phyloP scores from a whole-genome alignment of 2,888 invertebrate genomes.

The Drosophila suboccidentalis region DNA sequence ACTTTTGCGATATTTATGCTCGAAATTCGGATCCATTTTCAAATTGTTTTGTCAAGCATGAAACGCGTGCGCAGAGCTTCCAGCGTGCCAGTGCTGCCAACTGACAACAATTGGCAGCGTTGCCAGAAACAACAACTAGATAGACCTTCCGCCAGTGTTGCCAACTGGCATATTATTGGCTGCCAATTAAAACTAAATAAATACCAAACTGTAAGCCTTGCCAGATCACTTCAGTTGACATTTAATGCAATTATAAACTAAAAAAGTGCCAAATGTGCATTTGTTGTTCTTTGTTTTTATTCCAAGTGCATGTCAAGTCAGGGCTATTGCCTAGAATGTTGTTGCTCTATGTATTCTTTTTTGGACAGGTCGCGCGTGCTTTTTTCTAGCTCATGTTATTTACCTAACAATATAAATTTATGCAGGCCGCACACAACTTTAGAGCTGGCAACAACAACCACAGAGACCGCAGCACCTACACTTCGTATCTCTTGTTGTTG shows the following conservation, averaged over 20 bases:
- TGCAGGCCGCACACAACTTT: constrained; percentile 63
- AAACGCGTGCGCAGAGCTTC: constrained; percentile 43
- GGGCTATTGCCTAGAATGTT: constrained; percentile 23
- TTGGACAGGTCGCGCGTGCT: constrained; percentile 78
- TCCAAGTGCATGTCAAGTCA: constrained; percentile 30
- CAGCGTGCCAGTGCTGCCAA: background rate
- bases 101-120: background rate
- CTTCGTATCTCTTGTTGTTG: constrained; percentile 25
- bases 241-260: constrained; percentile 6
- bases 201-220: constrained; percentile 3
- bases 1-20: constrained; percentile 28
- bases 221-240: constrained; percentile 7
- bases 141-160: constrained; percentile 6
- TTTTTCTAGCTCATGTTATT: constrained; percentile 72
- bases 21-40: constrained; percentile 23
- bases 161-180: constrained; percentile 8
- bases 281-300: background rate
- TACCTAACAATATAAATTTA: constrained; percentile 74
- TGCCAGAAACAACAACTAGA: constrained; percentile 18
- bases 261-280: constrained; percentile 9
- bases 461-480: constrained; percentile 60
- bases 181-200: constrained; percentile 7
- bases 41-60: background rate
- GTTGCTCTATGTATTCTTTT: constrained; percentile 6
- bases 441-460: constrained; percentile 52